These are phyloP conservation scores for Diarsia rubi DNA, from an alignment of 2,888 invertebrate species.

Conservation along the genomic window DNA sequence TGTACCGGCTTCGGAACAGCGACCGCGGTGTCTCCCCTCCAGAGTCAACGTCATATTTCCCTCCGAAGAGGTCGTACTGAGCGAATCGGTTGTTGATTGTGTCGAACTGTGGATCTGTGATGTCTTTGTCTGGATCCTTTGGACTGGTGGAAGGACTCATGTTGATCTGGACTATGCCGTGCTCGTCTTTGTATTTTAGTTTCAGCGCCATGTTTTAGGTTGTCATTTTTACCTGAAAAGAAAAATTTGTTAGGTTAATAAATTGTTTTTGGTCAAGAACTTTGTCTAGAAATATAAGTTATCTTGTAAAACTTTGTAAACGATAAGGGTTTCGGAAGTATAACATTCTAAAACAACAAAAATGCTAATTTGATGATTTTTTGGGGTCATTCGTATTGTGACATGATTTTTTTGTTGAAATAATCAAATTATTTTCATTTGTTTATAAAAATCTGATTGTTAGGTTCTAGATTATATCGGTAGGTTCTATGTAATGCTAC, in stretches of 20 bases:
- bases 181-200: constrained; percentile 87
- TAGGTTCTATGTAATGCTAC: neutral
- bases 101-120: constrained; percentile 84
- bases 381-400: neutral
- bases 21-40: constrained; percentile 80
- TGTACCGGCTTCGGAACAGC: constrained; percentile 88
- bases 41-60: constrained; percentile 80
- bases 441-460: neutral
- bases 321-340: neutral
- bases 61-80: constrained; percentile 86
- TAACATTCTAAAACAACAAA: neutral
- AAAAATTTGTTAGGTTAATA: neutral
- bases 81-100: constrained; percentile 87
- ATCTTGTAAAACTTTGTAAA: neutral
- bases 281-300: neutral
- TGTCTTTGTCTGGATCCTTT: constrained; percentile 69
- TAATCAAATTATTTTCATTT: neutral
- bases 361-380: neutral
- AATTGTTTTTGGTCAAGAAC: neutral
- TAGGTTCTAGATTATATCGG: no score
- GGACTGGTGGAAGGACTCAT: constrained; percentile 83
- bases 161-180: constrained; percentile 87
- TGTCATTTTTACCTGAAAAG: constrained; percentile 65
- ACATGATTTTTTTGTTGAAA: neutral
- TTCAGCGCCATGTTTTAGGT: constrained; percentile 82